Percentiles rank a stretch among this genome's conserved stretches.
Evolutionary conservation across 2,888 invertebrate species (phyloP).

Genomic region (Xanthorhoe designata): DNA sequence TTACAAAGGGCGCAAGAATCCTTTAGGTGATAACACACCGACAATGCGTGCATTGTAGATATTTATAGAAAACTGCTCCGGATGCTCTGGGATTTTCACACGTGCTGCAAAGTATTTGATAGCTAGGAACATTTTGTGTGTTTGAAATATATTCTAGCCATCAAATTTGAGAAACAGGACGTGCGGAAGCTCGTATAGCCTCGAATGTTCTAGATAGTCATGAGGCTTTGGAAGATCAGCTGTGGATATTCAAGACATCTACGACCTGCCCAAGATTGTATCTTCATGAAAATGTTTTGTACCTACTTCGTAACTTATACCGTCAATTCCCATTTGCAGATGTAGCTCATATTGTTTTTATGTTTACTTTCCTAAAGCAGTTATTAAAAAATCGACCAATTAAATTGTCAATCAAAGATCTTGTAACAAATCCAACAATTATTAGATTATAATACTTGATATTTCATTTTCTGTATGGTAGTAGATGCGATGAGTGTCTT

Average conservation of each 20-base stretch:
- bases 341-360: no score
- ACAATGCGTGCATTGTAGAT: slow-evolving; percentile 30
- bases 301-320: no score
- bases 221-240: slow-evolving; percentile 11
- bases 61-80: slow-evolving; percentile 24
- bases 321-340: no score
- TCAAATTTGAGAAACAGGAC: background rate
- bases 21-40: slow-evolving; percentile 28
- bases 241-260: slow-evolving; percentile 2
- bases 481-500: no score
- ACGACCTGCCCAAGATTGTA: background rate
- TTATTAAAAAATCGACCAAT: no score
- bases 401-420: no score
- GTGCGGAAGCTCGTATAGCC: slow-evolving; percentile 5
- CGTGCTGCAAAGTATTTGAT: background rate
- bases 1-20: slow-evolving; percentile 30
- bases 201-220: slow-evolving; percentile 13
- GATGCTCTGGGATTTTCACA: slow-evolving; percentile 8
- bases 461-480: no score
- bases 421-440: no score
- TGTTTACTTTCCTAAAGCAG: no score
- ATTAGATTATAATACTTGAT: no score
- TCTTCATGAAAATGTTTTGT: background rate
- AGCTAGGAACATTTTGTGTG: background rate
- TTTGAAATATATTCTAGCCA: background rate